Conservation (phyloP, 2,113 vertebrate genomes). For the Scytalopus superciliaris region DNA sequence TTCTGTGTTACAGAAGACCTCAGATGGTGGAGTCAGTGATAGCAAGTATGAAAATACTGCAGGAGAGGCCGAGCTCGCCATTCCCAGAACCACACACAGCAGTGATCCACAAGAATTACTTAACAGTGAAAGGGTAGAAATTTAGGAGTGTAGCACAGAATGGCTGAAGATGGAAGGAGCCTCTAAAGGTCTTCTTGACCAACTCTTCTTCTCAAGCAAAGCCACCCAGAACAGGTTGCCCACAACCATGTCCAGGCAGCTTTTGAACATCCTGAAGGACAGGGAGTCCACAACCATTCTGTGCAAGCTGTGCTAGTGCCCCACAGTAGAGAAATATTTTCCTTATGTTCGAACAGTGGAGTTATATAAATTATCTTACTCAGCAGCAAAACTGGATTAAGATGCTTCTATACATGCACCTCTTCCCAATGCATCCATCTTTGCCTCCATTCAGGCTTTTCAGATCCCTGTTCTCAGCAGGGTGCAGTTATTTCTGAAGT, state of each 20-base stretch:
- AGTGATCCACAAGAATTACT: not conserved
- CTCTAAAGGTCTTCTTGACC: not conserved
- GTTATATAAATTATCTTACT: not conserved
- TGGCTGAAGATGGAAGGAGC: not conserved
- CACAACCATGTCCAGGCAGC: not conserved
- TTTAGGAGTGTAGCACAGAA: not conserved
- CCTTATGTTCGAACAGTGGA: not conserved
- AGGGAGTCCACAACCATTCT: not conserved
- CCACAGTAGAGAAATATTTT: not conserved
- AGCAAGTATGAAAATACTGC: not conserved
- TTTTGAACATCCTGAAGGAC: not conserved
- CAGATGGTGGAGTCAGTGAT: not conserved
- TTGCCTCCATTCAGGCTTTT: not conserved
- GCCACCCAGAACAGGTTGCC: not conserved
- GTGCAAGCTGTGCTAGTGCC: not conserved
- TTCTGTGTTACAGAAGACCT: not conserved
- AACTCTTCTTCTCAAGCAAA: not conserved
- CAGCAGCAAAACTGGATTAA: not conserved
- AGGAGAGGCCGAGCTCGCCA: not conserved
- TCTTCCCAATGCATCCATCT: not conserved
- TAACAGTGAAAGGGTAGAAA: not conserved
- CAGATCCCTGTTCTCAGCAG: not conserved
- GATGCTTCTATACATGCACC: not conserved
- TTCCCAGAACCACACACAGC: not conserved
- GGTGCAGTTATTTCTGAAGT: not conserved